Evolutionary conservation across 2,113 vertebrate genomes (phyloP).

Genomic region (Agapornis roseicollis): DNA sequence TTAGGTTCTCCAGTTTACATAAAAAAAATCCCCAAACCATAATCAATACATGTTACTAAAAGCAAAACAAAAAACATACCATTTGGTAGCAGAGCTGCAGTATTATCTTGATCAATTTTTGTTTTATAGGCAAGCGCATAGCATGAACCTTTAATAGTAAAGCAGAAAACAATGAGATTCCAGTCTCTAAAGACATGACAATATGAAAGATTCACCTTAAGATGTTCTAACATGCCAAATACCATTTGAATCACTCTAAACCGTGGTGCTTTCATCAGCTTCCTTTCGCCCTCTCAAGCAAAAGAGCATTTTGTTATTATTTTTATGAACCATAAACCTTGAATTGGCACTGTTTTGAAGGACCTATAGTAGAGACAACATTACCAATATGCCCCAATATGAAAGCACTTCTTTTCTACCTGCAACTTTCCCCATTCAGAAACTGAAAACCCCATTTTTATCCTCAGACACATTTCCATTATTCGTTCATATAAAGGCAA

Average conservation of each 20-base stretch:
- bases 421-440: not conserved
- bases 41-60: not conserved
- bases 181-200: not conserved
- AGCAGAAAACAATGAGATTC: conserved; percentile 11
- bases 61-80: conserved; percentile 69
- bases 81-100: conserved; percentile 81
- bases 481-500: not conserved
- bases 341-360: not conserved
- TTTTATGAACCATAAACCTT: not conserved
- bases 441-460: accelerated
- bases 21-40: not conserved
- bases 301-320: not conserved
- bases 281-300: not conserved
- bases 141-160: conserved; percentile 76
- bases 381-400: not conserved
- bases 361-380: not conserved
- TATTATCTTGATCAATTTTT: conserved; percentile 88
- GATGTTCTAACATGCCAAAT: not conserved
- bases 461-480: not conserved
- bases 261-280: not conserved
- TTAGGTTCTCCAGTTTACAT: not conserved
- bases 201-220: not conserved
- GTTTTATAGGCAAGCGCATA: conserved; percentile 84
- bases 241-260: not conserved
- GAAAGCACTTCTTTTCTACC: not conserved